Evolutionary conservation across 2,797 vertebrate genomes (phyloP).

Genomic region (Meda fulgida): DNA sequence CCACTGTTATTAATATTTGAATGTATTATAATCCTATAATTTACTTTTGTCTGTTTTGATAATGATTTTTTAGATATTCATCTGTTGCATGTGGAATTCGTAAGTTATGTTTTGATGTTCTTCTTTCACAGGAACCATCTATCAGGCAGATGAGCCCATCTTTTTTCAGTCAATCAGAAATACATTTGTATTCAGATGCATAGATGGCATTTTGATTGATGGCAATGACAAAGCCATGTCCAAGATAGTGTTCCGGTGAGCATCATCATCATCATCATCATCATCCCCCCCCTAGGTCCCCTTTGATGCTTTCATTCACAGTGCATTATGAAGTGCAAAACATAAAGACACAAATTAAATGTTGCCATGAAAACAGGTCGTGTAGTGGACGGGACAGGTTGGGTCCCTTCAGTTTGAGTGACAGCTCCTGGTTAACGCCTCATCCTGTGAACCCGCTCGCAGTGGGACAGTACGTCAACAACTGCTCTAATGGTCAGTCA

Average conservation of each 20-base stretch:
- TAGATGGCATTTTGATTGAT: constrained; percentile 91
- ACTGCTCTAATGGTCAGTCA: constrained; percentile 85
- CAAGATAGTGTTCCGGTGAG: constrained; percentile 87
- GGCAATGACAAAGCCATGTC: constrained; percentile 93
- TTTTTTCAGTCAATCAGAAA: constrained; percentile 95
- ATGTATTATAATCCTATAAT: not conserved
- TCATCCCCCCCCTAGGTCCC: too few species aligned
- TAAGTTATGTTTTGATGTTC: not conserved
- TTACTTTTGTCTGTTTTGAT: not conserved
- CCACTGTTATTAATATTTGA: not conserved
- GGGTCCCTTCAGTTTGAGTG: constrained; percentile 85
- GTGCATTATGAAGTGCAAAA: not conserved
- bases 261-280: not conserved
- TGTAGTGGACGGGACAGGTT: constrained; percentile 88
- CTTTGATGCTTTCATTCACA: not conserved
- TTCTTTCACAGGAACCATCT: constrained; percentile 82
- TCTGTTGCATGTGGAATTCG: not conserved
- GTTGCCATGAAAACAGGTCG: constrained; percentile 76
- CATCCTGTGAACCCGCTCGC: constrained; percentile 84
- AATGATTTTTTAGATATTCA: not conserved
- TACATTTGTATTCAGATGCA: constrained; percentile 92
- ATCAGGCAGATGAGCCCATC: constrained; percentile 89
- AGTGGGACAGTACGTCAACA: constrained; percentile 94
- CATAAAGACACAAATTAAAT: not conserved
- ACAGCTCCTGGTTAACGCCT: constrained; percentile 87